phyloP scores from a whole-genome alignment of 2,888 invertebrate genomes.

The Apamea crenata region DNA sequence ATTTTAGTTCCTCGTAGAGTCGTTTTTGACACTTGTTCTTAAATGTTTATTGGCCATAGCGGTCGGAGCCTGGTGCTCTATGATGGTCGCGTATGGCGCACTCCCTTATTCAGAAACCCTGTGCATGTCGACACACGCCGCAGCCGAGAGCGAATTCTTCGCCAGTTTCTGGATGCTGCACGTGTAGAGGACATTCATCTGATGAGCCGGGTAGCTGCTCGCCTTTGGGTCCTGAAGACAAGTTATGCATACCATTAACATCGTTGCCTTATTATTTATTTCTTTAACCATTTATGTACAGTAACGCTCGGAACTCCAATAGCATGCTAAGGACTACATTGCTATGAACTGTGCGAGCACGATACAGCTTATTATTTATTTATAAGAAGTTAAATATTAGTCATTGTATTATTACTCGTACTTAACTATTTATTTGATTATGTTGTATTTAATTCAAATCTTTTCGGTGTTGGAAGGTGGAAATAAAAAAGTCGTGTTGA shows the following conservation, averaged over 20 bases:
- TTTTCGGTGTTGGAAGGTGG: no score
- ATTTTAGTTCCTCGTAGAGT: conserved; percentile 12
- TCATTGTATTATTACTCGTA: no score
- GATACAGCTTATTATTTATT: no score
- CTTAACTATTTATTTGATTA: no score
- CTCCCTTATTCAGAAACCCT: conserved; percentile 78
- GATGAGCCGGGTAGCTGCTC: conserved; percentile 95
- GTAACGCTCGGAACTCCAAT: no score
- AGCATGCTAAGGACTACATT: no score
- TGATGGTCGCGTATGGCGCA: conserved; percentile 33
- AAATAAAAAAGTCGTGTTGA: no score
- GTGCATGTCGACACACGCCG: conserved; percentile 97
- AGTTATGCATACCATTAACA: not conserved
- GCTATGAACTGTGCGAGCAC: no score
- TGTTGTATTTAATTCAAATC: no score
- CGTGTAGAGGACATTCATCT: conserved; percentile 98
- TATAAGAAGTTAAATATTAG: no score
- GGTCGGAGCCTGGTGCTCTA: conserved; percentile 23
- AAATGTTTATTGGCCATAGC: conserved; percentile 52
- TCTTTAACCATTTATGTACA: not conserved
- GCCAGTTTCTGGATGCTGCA: conserved; percentile 98
- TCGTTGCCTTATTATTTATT: not conserved
- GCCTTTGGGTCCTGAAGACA: conserved; percentile 94
- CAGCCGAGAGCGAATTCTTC: conserved; percentile 99
- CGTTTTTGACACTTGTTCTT: conserved; percentile 21